Evolutionary conservation across 2,797 vertebrate species (phyloP).

Genomic region (Delichon dasypus): DNA sequence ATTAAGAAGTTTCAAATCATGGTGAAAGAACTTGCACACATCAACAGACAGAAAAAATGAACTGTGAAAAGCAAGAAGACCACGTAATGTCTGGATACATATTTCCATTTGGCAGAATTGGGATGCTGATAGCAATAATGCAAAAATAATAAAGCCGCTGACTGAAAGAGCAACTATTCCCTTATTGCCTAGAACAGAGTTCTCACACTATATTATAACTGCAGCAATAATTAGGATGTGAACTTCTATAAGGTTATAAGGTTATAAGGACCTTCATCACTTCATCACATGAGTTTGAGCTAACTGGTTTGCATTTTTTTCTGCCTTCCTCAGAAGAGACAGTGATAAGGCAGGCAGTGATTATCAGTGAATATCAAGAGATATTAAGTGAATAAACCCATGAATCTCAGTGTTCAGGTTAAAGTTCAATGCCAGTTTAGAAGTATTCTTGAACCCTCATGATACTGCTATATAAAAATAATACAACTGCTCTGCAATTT

Average conservation of each 20-base stretch:
- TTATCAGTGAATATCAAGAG: neutral
- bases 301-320: neutral
- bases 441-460: neutral
- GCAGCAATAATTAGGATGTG: neutral
- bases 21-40: neutral
- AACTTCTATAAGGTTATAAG: neutral
- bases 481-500: neutral
- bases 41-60: neutral
- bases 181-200: neutral
- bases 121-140: neutral
- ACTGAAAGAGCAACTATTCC: neutral
- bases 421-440: neutral
- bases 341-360: neutral
- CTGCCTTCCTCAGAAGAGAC: neutral
- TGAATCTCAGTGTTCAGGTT: neutral
- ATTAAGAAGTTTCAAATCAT: conserved; percentile 4
- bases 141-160: neutral
- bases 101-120: conserved; percentile 7
- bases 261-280: neutral
- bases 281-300: neutral
- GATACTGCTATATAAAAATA: neutral
- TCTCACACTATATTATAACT: neutral
- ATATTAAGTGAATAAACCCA: neutral
- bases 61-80: conserved; percentile 29
- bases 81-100: neutral